Evolutionary conservation across 1,140 invertebrate genomes (phyloP).

Genomic region (Atopsyche davidsoni): DNA sequence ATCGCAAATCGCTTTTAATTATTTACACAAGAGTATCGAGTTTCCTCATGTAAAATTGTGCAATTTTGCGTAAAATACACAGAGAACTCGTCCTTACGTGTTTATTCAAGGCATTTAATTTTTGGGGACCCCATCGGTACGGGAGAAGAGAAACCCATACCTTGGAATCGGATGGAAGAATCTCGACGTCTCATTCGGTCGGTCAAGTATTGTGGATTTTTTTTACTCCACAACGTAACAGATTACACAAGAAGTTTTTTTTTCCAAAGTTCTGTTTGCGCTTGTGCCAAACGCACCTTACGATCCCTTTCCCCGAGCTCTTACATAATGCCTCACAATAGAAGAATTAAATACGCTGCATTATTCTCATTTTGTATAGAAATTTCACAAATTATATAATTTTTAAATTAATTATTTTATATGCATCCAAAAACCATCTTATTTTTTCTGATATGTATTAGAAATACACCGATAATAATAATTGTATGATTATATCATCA

Average conservation of each 20-base stretch:
- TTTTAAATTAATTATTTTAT: too few species aligned
- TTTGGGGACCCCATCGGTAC: too few species aligned
- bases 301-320: slow-evolving; percentile 6
- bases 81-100: neutral
- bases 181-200: neutral
- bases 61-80: slow-evolving; percentile 15
- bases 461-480: too few species aligned
- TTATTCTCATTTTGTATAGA: slow-evolving; percentile 11
- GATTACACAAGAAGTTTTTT: slow-evolving; percentile 15
- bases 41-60: slow-evolving; percentile 8
- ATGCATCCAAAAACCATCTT: neutral
- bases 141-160: too few species aligned
- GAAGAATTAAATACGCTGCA: slow-evolving; percentile 24
- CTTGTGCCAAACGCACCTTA: slow-evolving; percentile 19
- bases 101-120: too few species aligned
- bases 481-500: too few species aligned
- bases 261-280: slow-evolving; percentile 10
- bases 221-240: slow-evolving; percentile 2
- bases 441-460: too few species aligned
- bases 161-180: too few species aligned
- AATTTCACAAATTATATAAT: too few species aligned
- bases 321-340: slow-evolving; percentile 23
- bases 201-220: slow-evolving; percentile 10
- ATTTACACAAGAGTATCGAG: neutral
- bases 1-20: too few species aligned